Percentiles rank a stretch among this genome's conserved stretches.
These are phyloP conservation scores for Masnerella sp. DNA, from an alignment of 2,888 invertebrate genomes.

Conservation along the genomic window DNA sequence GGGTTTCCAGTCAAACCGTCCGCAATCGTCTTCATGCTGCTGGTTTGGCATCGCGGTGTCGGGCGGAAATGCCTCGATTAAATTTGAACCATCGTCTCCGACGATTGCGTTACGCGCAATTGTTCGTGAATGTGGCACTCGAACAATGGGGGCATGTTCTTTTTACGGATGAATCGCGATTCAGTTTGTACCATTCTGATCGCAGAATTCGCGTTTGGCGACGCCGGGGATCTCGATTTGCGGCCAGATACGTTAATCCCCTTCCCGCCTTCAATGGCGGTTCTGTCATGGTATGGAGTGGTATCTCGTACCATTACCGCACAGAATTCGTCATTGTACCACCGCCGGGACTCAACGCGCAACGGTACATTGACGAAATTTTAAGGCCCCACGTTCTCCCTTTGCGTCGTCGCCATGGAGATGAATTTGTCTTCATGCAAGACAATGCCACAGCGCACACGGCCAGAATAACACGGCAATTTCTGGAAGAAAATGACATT, in stretches of 20 bases:
- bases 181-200: neutral
- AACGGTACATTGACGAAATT: conserved; percentile 6
- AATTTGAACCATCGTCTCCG: too few species aligned
- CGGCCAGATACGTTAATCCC: neutral
- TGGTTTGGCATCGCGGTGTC: too few species aligned
- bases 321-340: conserved; percentile 9
- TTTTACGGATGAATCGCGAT: neutral
- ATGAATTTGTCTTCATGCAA: conserved; percentile 4
- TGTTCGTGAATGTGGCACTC: too few species aligned
- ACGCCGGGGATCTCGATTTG: neutral
- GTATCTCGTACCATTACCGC: neutral
- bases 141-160: too few species aligned
- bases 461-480: neutral
- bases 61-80: too few species aligned
- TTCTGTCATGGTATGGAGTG: conserved; percentile 21
- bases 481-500: neutral
- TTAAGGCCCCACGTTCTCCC: conserved; percentile 7
- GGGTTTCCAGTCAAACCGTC: too few species aligned
- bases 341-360: conserved; percentile 2
- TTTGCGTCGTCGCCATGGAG: neutral
- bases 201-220: conserved; percentile 7
- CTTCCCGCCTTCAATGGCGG: conserved; percentile 12
- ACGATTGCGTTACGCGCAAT: too few species aligned
- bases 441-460: conserved; percentile 10
- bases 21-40: too few species aligned